Evolutionary conservation across 2,888 invertebrate genomes (phyloP).

Genomic region (Andrena dorsata): DNA sequence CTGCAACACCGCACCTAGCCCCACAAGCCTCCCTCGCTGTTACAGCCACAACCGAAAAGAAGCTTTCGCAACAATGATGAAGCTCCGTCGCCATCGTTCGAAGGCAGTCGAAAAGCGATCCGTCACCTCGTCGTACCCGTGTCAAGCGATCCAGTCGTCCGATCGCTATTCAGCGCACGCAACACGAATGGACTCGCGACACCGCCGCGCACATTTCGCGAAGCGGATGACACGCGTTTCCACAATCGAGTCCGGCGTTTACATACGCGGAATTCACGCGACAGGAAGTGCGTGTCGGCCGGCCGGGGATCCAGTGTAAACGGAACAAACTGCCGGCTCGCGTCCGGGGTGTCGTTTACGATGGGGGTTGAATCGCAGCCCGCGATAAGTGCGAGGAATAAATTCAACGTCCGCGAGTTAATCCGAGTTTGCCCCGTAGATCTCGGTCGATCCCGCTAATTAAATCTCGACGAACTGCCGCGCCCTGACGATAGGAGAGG

Average conservation of each 20-base stretch:
- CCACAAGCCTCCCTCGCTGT: too few relatives aligned
- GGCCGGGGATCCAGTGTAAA: not conserved
- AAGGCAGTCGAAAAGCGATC: constrained; percentile 13
- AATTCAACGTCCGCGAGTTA: constrained; percentile 27
- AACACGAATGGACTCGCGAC: constrained; percentile 13
- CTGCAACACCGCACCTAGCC: too few relatives aligned
- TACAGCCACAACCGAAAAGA: too few relatives aligned
- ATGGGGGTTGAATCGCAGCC: not conserved
- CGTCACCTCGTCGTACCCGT: constrained; percentile 1
- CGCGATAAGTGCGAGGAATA: constrained; percentile 15
- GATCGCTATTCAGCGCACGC: constrained; percentile 15
- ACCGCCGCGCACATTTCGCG: constrained; percentile 2
- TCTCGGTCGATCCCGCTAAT: constrained; percentile 51
- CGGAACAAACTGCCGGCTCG: not conserved
- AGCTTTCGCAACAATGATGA: too few relatives aligned
- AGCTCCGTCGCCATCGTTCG: not conserved
- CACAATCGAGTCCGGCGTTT: constrained; percentile 5
- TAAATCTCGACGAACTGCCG: constrained; percentile 40
- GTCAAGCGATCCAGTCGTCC: constrained; percentile 12
- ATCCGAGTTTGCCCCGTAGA: constrained; percentile 21
- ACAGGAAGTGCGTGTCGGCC: constrained; percentile 6
- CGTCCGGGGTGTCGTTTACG: constrained; percentile 3
- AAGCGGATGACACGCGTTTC: not conserved
- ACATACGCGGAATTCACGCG: constrained; percentile 29
- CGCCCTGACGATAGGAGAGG: not conserved